Evolutionary conservation across 2,113 vertebrate genomes (phyloP).

Genomic region (Neogobius melanostomus): DNA sequence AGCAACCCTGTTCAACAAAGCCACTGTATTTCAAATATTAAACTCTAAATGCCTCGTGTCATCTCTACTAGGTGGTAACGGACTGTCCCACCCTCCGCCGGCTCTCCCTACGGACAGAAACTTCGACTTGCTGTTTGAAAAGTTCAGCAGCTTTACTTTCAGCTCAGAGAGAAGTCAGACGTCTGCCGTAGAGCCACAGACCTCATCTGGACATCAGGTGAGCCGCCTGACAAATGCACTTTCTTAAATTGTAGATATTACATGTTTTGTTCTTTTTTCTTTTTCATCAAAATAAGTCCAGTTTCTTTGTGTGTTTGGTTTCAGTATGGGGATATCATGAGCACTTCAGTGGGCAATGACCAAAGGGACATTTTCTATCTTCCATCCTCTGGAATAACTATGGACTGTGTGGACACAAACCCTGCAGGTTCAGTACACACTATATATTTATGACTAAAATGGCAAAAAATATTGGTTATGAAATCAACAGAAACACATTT

Average conservation of each 20-base stretch:
- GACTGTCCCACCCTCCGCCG: conserved; percentile 78
- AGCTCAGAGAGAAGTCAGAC: conserved; percentile 13
- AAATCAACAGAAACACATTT: too few relatives aligned
- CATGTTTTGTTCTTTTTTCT: too few relatives aligned
- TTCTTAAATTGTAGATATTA: background rate
- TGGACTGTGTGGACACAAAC: conserved; percentile 82
- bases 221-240: background rate
- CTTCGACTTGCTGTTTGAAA: conserved; percentile 81
- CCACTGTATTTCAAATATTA: background rate
- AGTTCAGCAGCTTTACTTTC: conserved; percentile 69
- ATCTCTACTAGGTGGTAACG: conserved; percentile 78
- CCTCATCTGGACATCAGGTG: conserved; percentile 73
- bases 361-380: conserved; percentile 76
- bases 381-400: conserved; percentile 78
- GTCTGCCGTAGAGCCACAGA: conserved; percentile 18
- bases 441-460: background rate
- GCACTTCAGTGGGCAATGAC: conserved; percentile 32
- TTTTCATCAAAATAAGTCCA: background rate
- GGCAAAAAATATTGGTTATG: too few relatives aligned
- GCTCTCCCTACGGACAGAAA: conserved; percentile 81
- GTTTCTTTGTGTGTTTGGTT: background rate
- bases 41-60: background rate
- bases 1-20: background rate
- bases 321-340: conserved; percentile 83
- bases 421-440: conserved; percentile 86